Percentiles rank a stretch among this genome's conserved stretches.
Evolutionary conservation across 2,113 vertebrate genomes (phyloP).

Genomic region (Chaetura pelagica): DNA sequence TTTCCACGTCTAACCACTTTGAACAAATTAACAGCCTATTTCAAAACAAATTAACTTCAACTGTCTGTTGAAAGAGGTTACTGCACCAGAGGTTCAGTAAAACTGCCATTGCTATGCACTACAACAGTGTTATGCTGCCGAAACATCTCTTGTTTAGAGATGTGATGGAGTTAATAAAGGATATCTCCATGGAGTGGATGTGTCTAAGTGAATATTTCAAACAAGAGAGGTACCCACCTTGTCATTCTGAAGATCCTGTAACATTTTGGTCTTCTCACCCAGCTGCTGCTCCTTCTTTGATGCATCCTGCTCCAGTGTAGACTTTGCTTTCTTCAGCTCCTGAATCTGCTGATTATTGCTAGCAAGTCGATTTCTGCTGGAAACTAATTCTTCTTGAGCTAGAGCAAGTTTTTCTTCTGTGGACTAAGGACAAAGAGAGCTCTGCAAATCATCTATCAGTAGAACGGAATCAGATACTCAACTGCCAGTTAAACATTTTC

Average conservation of each 20-base stretch:
- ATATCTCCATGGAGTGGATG: not conserved
- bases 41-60: not conserved
- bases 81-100: not conserved
- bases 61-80: not conserved
- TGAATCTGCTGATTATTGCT: slow-evolving; percentile 84
- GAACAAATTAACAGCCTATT: not conserved
- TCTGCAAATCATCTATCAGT: not conserved
- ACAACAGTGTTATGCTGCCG: not conserved
- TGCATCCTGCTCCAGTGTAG: slow-evolving; percentile 81
- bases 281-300: slow-evolving; percentile 82
- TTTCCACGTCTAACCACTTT: not conserved
- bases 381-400: slow-evolving; percentile 90
- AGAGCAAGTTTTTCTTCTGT: slow-evolving; percentile 88
- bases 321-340: slow-evolving; percentile 80
- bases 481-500: not conserved
- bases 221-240: slow-evolving; percentile 77
- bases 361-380: slow-evolving; percentile 86
- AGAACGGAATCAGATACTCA: not conserved
- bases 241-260: slow-evolving; percentile 85
- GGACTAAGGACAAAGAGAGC: slow-evolving; percentile 75
- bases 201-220: not conserved
- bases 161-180: not conserved
- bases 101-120: not conserved
- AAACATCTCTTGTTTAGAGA: not conserved
- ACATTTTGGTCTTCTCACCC: slow-evolving; percentile 78